These are phyloP conservation scores for Trematomus loennbergii DNA, from an alignment of 2,113 vertebrate genomes.

Conservation along the genomic window DNA sequence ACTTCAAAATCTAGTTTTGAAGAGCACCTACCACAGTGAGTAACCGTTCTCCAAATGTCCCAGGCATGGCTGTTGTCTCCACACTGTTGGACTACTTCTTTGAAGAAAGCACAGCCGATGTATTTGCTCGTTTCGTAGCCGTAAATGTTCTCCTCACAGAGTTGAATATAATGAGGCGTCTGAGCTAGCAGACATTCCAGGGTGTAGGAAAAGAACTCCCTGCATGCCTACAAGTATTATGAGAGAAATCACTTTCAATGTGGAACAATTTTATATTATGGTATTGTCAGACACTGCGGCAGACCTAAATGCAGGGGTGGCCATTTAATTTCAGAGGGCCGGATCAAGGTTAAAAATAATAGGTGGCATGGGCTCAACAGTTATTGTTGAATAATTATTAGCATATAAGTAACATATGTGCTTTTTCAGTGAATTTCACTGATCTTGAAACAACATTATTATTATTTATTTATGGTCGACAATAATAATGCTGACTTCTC, in stretches of 20 bases:
- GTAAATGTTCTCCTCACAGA: slow-evolving; percentile 65
- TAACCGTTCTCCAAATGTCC: slow-evolving; percentile 43
- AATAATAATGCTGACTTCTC: too few species aligned
- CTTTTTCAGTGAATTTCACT: too few species aligned
- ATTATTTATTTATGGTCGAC: too few species aligned
- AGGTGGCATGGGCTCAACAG: too few species aligned
- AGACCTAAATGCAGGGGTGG: too few species aligned
- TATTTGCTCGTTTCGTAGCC: not conserved
- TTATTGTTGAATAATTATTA: too few species aligned
- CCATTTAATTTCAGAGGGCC: too few species aligned
- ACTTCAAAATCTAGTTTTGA: not conserved
- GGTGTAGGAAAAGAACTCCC: slow-evolving; percentile 9
- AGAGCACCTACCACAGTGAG: slow-evolving; percentile 66
- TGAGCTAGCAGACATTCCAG: slow-evolving; percentile 32
- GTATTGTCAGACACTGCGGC: too few species aligned
- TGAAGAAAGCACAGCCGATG: slow-evolving; percentile 68
- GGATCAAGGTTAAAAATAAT: too few species aligned
- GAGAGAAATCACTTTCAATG: not conserved
- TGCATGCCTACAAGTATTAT: slow-evolving; percentile 63
- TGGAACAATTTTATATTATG: not conserved
- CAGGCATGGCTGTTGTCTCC: not conserved
- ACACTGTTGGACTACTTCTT: slow-evolving; percentile 60
- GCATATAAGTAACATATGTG: too few species aligned
- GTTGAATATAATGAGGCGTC: not conserved
- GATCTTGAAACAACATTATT: too few species aligned